A percentile compares a stretch with the other conserved stretches of the same genome.
Evolutionary conservation across 2,797 vertebrate genomes (phyloP).

Genomic region (Scolopax bukidnonensis): DNA sequence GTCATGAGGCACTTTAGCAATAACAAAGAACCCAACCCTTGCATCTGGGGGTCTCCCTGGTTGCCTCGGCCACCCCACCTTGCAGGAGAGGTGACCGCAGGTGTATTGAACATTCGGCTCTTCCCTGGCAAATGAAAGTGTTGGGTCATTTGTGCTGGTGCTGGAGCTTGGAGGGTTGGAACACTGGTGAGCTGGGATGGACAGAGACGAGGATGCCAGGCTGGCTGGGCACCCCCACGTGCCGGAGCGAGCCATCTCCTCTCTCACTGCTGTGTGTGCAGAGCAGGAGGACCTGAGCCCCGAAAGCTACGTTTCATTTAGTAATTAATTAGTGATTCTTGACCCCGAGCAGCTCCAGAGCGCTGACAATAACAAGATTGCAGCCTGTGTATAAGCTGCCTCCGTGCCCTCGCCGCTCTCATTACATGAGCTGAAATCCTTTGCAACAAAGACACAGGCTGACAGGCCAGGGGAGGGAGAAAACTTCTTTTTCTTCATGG

Average conservation of each 20-base stretch:
- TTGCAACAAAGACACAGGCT: not conserved
- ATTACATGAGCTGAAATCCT: not conserved
- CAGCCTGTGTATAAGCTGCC: not conserved
- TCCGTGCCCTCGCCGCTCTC: not conserved
- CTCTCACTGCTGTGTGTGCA: not conserved
- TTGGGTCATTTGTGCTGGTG: not conserved
- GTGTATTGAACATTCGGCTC: rapidly evolving
- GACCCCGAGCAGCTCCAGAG: conserved; percentile 21
- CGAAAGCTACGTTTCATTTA: not conserved
- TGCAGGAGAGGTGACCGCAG: not conserved
- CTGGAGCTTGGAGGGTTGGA: rapidly evolving
- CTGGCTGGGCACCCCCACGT: not conserved
- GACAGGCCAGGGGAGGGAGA: not conserved
- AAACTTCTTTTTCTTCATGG: not conserved
- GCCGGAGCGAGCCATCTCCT: rapidly evolving
- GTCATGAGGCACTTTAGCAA: not conserved
- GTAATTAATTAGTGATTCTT: conserved; percentile 49
- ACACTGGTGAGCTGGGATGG: not conserved
- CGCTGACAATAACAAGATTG: not conserved
- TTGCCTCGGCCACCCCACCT: not conserved
- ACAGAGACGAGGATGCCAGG: rapidly evolving
- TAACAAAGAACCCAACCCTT: not conserved
- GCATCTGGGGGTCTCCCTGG: not conserved
- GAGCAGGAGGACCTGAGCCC: not conserved
- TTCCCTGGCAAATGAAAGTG: not conserved